phyloP scores from a whole-genome alignment of 1,140 invertebrate genomes.

The Ericerus pela region DNA sequence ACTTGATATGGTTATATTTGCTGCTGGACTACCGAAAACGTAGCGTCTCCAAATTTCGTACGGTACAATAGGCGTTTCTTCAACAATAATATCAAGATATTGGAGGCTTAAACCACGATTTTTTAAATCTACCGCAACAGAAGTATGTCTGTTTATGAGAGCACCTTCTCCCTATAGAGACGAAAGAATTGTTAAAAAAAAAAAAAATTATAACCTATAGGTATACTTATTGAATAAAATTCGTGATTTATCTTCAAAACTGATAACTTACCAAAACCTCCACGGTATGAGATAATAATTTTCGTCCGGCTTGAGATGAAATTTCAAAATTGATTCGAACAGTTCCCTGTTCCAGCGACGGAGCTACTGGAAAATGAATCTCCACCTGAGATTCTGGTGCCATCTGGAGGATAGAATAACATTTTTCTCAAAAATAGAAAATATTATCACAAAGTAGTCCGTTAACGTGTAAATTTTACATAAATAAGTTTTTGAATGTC shows the following conservation, averaged over 20 bases:
- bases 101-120: constrained; percentile 37
- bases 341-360: constrained; percentile 33
- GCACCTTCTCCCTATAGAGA: constrained; percentile 38
- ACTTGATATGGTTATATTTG: constrained; percentile 37
- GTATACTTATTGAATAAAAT: not conserved
- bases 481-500: constrained; percentile 37
- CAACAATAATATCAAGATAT: constrained; percentile 41
- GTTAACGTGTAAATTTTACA: constrained; percentile 27
- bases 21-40: constrained; percentile 35
- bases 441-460: no score
- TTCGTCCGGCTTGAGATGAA: constrained; percentile 36
- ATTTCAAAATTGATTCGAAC: constrained; percentile 38
- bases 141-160: constrained; percentile 40
- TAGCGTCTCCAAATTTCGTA: constrained; percentile 39
- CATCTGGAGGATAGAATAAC: constrained; percentile 22
- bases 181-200: not conserved
- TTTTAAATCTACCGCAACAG: constrained; percentile 41
- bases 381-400: constrained; percentile 21
- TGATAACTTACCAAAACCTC: constrained; percentile 30
- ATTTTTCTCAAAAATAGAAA: not conserved
- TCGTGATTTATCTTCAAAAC: no score
- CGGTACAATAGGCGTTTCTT: constrained; percentile 41
- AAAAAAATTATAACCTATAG: not conserved
- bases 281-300: constrained; percentile 32
- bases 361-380: constrained; percentile 30